phyloP scores from a whole-genome alignment of 1,140 invertebrate species.

The Nephotettix cincticeps region DNA sequence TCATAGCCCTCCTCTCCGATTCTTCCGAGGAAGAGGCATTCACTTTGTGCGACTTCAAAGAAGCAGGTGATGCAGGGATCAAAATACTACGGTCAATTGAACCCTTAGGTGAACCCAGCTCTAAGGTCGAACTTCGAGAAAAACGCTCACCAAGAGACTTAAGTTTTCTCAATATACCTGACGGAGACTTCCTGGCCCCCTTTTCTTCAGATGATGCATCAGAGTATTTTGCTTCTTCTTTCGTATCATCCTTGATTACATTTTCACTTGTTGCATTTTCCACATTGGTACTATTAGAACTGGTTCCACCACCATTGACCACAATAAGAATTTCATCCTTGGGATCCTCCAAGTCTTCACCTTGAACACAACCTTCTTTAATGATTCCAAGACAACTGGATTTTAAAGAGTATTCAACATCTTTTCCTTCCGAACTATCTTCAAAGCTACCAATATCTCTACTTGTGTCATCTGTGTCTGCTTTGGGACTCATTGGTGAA shows the following conservation, averaged over 20 bases:
- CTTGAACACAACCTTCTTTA: conserved; percentile 29
- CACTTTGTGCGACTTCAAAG: conserved; percentile 27
- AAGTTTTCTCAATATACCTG: conserved; percentile 24
- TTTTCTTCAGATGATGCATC: conserved; percentile 22
- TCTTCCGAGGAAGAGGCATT: conserved; percentile 5
- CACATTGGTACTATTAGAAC: neutral
- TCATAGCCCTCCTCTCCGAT: conserved; percentile 27
- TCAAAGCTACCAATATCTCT: conserved; percentile 17
- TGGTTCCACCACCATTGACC: conserved; percentile 12
- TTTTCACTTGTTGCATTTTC: neutral
- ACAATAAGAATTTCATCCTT: conserved; percentile 27
- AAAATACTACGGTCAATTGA: conserved; percentile 16
- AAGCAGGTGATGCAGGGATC: conserved; percentile 27
- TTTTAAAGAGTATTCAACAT: conserved; percentile 10
- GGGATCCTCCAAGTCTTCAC: conserved; percentile 14
- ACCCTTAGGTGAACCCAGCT: conserved; percentile 26
- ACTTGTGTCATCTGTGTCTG: conserved; percentile 20
- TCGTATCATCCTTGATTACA: neutral
- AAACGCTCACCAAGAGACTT: conserved; percentile 27
- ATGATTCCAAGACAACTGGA: conserved; percentile 18
- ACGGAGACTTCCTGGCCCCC: conserved; percentile 22
- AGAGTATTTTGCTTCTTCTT: conserved; percentile 15
- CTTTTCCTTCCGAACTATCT: conserved; percentile 16
- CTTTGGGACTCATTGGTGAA: conserved; percentile 27
- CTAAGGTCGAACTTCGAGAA: conserved; percentile 20